Base-by-base conservation (phyloP, 2,888 invertebrate genomes). In the Mythimna vitellina region DNA sequence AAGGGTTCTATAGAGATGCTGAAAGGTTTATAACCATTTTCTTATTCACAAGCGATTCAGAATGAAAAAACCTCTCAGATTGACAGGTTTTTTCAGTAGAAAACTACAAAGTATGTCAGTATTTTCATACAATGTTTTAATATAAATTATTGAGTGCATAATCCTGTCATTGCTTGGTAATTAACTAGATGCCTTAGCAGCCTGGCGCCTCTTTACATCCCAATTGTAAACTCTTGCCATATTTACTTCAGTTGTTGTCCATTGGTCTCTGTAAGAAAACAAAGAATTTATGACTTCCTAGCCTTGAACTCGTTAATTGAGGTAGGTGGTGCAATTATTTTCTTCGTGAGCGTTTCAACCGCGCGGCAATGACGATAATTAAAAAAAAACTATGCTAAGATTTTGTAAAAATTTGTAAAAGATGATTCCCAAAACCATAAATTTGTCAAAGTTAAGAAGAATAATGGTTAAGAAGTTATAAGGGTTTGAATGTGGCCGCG, bases 141-240 rank as follows among this genome's bases (percentile, higher is more conserved):
- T 63, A 56, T 57, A 63, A 68, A 65, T 70, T 60, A 65, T 60
- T 46, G 60, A 70, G 32, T 78, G 58, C 56, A 38, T 65, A 49
- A 51, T 67, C 58, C 65, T 67, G 56, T 65, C 42, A 49, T 67
- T 76, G 22, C 22, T 58, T 25, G 42, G 17, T 66, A 73, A 87
- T 91, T 93, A 93, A 86, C 91, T 92, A 73, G 91, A 89, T 38
- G 89, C 94, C 90, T 97, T 97, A 56, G 97, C 97, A 54, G 98
- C 97, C 93, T 99, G 98, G 82, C 99, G 97, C 90, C 98, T 97
- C 93, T 99, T 99, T 5, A 99, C 99, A 95, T 99, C 99, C 99
- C 99, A 99, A 94, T 99, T 99, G 93, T 98, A 99, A 35, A 99
- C 99, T 91, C 99, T 97, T 46, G 99, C 99, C 99, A 99, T 99